Conservation (phyloP, 1,140 invertebrate species). For the Neodiprion pinetum region DNA sequence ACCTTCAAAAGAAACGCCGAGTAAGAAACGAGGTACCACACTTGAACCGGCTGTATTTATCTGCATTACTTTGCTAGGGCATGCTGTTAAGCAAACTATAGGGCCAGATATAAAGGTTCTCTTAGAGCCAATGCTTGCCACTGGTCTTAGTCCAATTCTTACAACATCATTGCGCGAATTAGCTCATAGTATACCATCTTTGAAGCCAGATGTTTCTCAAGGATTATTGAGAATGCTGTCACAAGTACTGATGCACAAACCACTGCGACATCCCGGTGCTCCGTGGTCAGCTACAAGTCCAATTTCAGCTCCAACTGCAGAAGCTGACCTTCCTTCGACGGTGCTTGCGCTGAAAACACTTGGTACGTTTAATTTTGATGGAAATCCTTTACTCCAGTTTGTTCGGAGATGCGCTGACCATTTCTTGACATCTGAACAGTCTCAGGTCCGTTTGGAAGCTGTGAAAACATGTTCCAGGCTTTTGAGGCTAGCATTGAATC, state of each 20-base stretch:
- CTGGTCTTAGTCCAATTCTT: conserved; percentile 87
- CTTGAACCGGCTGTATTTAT: conserved; percentile 93
- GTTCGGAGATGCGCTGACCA: conserved; percentile 91
- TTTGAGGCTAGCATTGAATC: conserved; percentile 78
- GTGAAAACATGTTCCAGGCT: conserved; percentile 92
- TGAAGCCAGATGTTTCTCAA: conserved; percentile 92
- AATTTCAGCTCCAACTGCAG: conserved; percentile 43
- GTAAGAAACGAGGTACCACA: conserved; percentile 70
- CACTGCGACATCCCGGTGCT: conserved; percentile 79
- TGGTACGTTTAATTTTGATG: conserved; percentile 96
- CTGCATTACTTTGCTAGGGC: conserved; percentile 91
- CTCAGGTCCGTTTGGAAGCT: conserved; percentile 90
- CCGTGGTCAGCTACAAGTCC: conserved; percentile 64
- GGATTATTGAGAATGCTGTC: conserved; percentile 88
- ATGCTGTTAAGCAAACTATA: conserved; percentile 81
- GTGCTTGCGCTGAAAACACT: conserved; percentile 93
- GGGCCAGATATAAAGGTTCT: conserved; percentile 83
- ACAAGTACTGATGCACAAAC: conserved; percentile 88
- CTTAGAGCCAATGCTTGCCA: conserved; percentile 90
- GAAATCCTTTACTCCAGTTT: conserved; percentile 91
- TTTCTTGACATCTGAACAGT: conserved; percentile 89
- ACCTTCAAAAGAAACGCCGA: conserved; percentile 78
- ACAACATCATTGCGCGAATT: conserved; percentile 91
- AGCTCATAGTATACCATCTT: conserved; percentile 83
- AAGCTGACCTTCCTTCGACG: conserved; percentile 79